Conservation (phyloP, 1,140 invertebrate species). For the Dolichoris vasculosae region DNA sequence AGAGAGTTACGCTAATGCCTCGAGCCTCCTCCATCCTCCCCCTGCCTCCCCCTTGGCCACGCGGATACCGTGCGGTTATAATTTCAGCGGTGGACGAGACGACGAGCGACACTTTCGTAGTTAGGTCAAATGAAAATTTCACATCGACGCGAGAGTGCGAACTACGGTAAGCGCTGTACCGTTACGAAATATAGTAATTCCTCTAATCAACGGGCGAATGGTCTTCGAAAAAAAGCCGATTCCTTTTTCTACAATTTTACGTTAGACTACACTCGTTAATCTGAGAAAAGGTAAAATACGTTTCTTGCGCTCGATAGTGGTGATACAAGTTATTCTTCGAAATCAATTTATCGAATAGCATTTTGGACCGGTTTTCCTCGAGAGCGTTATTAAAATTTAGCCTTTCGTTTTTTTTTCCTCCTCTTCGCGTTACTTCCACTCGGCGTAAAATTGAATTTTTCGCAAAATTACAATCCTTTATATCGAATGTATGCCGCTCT, state of each 20-base stretch:
- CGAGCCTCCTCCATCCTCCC: conserved; percentile 22
- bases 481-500: background rate
- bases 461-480: background rate
- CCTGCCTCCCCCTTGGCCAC: background rate
- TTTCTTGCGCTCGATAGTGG: conserved; percentile 1
- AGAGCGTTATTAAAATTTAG: conserved; percentile 4
- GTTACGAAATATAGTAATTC: conserved; percentile 39
- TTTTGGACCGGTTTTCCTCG: background rate
- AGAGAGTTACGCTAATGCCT: conserved; percentile 37
- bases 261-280: conserved; percentile 12
- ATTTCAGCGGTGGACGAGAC: conserved; percentile 37
- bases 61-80: conserved; percentile 23
- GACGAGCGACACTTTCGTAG: conserved; percentile 51
- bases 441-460: background rate
- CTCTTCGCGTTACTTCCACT: background rate
- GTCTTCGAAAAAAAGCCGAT: background rate
- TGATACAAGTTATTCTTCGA: conserved; percentile 19
- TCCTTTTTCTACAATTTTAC: conserved; percentile 1
- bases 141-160: conserved; percentile 47
- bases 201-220: conserved; percentile 47
- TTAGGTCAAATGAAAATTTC: conserved; percentile 55
- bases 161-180: conserved; percentile 28
- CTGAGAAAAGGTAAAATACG: background rate
- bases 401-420: background rate
- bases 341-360: conserved; percentile 18